Evolutionary conservation across 1,140 invertebrate genomes (phyloP).

Genomic region (Drosophila trapezifrons): DNA sequence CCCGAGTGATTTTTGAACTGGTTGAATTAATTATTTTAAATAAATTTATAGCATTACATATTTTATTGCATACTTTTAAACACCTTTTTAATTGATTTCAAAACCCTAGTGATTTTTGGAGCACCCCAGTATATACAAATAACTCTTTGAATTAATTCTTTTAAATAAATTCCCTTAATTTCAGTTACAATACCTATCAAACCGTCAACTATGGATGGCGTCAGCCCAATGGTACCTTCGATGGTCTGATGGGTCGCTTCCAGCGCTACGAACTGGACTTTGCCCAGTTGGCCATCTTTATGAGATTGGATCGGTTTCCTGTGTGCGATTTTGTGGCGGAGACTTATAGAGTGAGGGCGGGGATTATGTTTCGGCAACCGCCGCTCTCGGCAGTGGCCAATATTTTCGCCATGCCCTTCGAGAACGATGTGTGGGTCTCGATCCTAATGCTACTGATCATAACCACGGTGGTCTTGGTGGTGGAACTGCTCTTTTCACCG

Average conservation of each 20-base stretch:
- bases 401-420: constrained; percentile 88
- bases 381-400: constrained; percentile 88
- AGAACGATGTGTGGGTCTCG: constrained; percentile 87
- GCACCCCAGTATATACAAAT: no score
- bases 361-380: constrained; percentile 87
- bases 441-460: constrained; percentile 76
- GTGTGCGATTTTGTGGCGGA: constrained; percentile 85
- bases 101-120: no score
- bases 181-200: constrained; percentile 85
- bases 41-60: no score
- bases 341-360: constrained; percentile 85
- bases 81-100: no score
- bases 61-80: no score
- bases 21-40: no score
- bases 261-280: constrained; percentile 85
- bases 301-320: constrained; percentile 85
- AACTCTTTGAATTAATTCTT: no score
- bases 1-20: no score
- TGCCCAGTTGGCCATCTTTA: constrained; percentile 85
- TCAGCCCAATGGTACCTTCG: constrained; percentile 85
- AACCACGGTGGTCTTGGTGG: constrained; percentile 65
- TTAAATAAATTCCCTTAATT: neutral
- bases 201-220: constrained; percentile 85
- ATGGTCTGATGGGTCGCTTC: constrained; percentile 85
- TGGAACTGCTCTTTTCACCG: constrained; percentile 63